A percentile compares a stretch with the other conserved stretches of the same genome.
Evolutionary conservation across 2,888 invertebrate species (phyloP).

Genomic region (Maniola hyperantus): DNA sequence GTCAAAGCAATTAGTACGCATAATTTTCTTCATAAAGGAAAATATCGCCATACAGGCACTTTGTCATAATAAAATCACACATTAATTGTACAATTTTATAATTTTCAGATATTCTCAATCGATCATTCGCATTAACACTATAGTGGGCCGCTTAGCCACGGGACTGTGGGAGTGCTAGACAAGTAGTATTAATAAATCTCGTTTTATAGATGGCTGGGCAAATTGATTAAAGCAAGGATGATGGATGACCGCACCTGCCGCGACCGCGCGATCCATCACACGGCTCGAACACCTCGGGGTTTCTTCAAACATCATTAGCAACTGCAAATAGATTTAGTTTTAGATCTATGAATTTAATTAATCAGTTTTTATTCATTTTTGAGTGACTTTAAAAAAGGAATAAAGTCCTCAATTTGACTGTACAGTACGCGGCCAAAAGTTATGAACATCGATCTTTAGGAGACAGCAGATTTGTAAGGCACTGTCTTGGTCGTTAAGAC

Average conservation of each 20-base stretch:
- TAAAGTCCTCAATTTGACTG: no score
- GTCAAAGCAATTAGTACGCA: no score
- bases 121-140: conserved; percentile 29
- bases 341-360: background rate
- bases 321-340: conserved; percentile 28
- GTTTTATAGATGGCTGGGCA: conserved; percentile 52
- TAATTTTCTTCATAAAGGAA: no score
- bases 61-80: no score
- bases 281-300: conserved; percentile 32
- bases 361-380: no score
- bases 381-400: no score
- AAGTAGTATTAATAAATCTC: conserved; percentile 42
- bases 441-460: no score
- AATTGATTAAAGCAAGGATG: conserved; percentile 72
- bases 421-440: no score
- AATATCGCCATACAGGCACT: no score
- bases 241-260: conserved; percentile 72
- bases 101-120: conserved; percentile 10
- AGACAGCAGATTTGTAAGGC: no score
- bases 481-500: no score
- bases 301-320: conserved; percentile 30
- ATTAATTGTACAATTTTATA: background rate
- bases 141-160: conserved; percentile 28
- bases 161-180: conserved; percentile 17
- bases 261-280: conserved; percentile 44